Evolutionary conservation across 2,113 vertebrate species (phyloP).

Genomic region (Caloenas nicobarica): DNA sequence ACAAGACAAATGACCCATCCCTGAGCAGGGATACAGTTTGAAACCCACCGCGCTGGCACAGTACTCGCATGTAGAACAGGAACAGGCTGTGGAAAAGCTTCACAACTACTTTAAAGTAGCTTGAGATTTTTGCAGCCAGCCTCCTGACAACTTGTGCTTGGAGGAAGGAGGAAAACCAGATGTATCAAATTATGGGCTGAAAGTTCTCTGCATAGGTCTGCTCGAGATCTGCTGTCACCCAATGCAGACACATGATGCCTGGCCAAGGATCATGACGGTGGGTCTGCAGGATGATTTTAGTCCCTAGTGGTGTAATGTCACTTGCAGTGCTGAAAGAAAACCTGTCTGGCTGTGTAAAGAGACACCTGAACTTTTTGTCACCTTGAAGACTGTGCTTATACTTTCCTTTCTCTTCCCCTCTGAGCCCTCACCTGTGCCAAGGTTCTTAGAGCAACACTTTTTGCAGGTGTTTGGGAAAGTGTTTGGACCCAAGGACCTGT

Average conservation of each 20-base stretch:
- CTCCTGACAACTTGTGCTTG: neutral
- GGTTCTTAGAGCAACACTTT: neutral
- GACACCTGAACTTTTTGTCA: neutral
- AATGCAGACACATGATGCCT: neutral
- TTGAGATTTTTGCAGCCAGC: neutral
- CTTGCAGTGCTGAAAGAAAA: neutral
- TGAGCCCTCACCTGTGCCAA: neutral
- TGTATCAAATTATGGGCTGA: neutral
- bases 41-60: neutral
- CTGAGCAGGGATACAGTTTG: neutral
- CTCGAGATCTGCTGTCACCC: neutral
- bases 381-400: neutral
- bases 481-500: neutral
- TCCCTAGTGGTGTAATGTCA: neutral
- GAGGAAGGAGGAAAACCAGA: neutral
- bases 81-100: neutral
- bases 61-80: neutral
- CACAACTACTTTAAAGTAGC: slow-evolving; percentile 8
- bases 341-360: neutral
- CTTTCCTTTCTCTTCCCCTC: neutral
- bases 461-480: neutral
- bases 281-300: neutral
- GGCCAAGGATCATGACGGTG: neutral
- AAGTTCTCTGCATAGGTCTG: neutral
- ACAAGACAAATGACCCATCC: neutral